phyloP scores from a whole-genome alignment of 2,797 vertebrate genomes.

The Linurgus olivaceus region DNA sequence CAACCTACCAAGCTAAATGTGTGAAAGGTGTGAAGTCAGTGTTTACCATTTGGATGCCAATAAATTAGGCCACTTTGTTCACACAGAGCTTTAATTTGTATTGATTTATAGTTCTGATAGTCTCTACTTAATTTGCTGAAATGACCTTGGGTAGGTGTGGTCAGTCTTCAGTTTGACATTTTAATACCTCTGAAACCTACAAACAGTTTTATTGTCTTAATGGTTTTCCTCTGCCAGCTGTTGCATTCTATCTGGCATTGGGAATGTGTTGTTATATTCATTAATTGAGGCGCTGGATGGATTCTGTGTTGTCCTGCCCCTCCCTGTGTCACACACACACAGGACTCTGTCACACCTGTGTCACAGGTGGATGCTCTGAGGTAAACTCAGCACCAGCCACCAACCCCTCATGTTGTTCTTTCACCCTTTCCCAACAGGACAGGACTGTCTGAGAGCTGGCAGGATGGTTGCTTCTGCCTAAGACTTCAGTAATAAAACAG shows the following conservation, averaged over 20 bases:
- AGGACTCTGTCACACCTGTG: not conserved
- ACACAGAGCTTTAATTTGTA: not conserved
- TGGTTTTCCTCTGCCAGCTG: not conserved
- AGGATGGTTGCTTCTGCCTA: not conserved
- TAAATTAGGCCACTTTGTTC: not conserved
- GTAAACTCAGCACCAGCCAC: not conserved
- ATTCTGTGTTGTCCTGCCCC: not conserved
- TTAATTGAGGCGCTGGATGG: fast-evolving
- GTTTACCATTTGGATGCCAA: not conserved
- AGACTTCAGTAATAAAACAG: not conserved
- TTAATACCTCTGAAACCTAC: not conserved
- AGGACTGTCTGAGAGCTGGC: not conserved
- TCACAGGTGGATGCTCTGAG: not conserved
- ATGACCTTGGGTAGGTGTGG: not conserved
- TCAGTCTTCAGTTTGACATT: not conserved
- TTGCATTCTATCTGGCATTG: not conserved
- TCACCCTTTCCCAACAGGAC: not conserved
- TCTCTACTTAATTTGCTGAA: not conserved
- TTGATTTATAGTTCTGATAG: not conserved
- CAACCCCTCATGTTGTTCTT: fast-evolving
- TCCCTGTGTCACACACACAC: not conserved
- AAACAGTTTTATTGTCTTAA: not conserved
- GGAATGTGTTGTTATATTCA: not conserved
- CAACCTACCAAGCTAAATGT: not conserved
- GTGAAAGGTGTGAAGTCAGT: not conserved